Evolutionary conservation across 2,113 vertebrate species (phyloP), one percentile per base, ranked within the genome.

Genomic region (Grammomys surdaster): DNA sequence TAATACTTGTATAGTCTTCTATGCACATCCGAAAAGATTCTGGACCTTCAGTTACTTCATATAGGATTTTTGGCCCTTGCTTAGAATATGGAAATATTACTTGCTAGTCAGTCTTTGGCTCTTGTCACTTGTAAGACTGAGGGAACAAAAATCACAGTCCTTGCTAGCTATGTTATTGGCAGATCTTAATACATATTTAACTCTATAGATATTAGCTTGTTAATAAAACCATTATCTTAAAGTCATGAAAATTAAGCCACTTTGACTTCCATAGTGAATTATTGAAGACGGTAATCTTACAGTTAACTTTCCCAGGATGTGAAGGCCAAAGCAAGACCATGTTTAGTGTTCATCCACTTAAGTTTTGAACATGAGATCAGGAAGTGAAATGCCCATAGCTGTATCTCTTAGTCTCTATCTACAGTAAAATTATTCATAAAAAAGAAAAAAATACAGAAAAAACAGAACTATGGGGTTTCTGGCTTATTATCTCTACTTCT

Each of bases 401-500:
- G 1, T 40, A 0, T 2, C 81, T 96, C 46, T 92, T 28, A 40
- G 48, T 67, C 0, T 33, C 0, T 16, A 26, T 91, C 96, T 13
- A 84, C 65, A 89, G 69, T 75, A 81, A 97, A 93, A 81, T 65
- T 80, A 94, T 94, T 96, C 26, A 73, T 20, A 95, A 75, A 46
- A 40, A 86, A n/a, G 46, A 33, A 20, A 56, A 56, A 40, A 16
- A 46, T 19, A 40, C 33, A 80, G 31, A 87, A 82, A 82, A 60
- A 89, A 63, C 77, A 54, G 90, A 70, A 54, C 96, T 93, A 24
- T 91, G 86, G 63, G 93, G 80, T 88, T 91, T 90, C 72, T 97
- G 90, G 31, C 96, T 98, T 92, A 69, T 97, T 97, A 72, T 95
- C 76, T 6, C 65, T 91, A 43, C 87, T 90, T 33, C 72, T 48